Percentiles rank a stretch among this genome's conserved stretches.
Conservation (phyloP, 2,113 vertebrate genomes). For the Saguinus midas region DNA sequence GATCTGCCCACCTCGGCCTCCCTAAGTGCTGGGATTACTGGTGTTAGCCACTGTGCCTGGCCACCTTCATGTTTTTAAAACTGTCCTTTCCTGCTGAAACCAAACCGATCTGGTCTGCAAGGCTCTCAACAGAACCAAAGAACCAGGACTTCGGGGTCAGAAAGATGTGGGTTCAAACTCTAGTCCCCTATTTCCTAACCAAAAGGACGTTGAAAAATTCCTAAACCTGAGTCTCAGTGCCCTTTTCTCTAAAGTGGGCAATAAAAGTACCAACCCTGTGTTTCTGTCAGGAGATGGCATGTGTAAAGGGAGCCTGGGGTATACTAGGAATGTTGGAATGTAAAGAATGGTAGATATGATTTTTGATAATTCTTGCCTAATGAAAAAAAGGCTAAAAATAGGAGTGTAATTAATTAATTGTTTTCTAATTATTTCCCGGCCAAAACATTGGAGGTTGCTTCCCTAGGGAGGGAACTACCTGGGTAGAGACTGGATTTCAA, state of each 20-base stretch:
- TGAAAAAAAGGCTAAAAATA: background rate
- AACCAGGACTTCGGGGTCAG: background rate
- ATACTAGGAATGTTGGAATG: background rate
- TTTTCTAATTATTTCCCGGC: background rate
- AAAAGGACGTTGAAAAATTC: background rate
- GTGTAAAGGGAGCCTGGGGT: background rate
- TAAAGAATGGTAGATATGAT: background rate
- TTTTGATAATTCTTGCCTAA: background rate
- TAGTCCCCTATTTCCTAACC: background rate
- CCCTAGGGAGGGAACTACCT: background rate
- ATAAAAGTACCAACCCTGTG: background rate
- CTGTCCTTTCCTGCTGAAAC: background rate
- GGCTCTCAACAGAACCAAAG: background rate
- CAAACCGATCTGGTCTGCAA: background rate
- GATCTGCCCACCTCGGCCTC: too few species aligned
- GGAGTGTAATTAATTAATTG: background rate
- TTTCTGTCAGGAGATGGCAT: background rate
- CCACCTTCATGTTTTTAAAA: background rate
- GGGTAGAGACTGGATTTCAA: background rate
- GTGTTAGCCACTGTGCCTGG: too few species aligned
- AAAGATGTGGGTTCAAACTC: background rate
- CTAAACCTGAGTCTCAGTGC: background rate
- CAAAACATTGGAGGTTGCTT: background rate
- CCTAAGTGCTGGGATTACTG: too few species aligned
- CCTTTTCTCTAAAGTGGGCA: background rate